Base-by-base conservation (phyloP, 1,140 invertebrate genomes). In the Myzus persicae region DNA sequence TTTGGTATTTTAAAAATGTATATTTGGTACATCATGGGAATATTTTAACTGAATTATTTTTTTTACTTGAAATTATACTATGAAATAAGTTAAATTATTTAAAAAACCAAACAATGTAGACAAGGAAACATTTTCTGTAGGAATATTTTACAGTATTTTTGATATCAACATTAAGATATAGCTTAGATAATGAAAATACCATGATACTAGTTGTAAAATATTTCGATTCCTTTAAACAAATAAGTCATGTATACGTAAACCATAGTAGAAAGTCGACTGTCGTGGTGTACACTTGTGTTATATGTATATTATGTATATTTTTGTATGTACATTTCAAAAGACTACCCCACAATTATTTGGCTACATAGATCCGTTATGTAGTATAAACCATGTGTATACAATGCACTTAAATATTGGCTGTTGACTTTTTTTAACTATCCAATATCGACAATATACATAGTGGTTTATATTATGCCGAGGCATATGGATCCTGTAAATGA, bases 381-480 rank as follows among this genome's bases (percentile, higher is more conserved):
- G 46, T 87, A 87, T 36, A 46, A 88, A 88, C 31, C 18, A 5
- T 44, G 11, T 46, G 42, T 8, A 88, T 46, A 48, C 22, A 38
- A 46, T 88, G 22, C 5, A 89, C 38, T 54, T 40, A 14, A 90
- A 36, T 87, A 38, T 40, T 54, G 36, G 8, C 14, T 26, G 11
- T 51, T 2, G 22, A 24, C 54, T 89, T 38, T 89, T 89, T 89
- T 51, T 54, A 14, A 51, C n/a, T 2, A 89, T 89, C 48, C 48
- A 54, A 89, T 76, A n/a, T 89, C 38, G 38, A 31, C 22, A 20
- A 76, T 91, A 91, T 54, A 26, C 24, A 54, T 51, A n/a, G 36
- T n/a, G 26, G 42, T 76, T 76, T 48, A 38, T 54, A 92, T 92
- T n/a, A 82, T 82, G 48, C 76, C n/a, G 67, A 92, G 4, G 90